A percentile compares a stretch with the other conserved stretches of the same genome.
Evolutionary conservation across 2,888 invertebrate species (phyloP).

Genomic region (Selenia dentaria): DNA sequence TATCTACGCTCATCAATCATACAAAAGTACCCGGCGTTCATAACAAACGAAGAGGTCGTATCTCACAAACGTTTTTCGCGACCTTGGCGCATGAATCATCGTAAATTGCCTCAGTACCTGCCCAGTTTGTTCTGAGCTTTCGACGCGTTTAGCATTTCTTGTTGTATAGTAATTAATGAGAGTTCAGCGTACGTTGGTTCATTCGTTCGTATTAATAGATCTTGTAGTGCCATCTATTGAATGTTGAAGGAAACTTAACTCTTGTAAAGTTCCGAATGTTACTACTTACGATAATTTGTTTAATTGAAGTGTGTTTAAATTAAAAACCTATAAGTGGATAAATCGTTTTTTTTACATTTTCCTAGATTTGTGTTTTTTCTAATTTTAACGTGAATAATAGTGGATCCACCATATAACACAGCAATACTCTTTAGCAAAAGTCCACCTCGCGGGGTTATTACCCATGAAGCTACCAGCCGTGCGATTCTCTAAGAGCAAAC

Average conservation of each 20-base stretch:
- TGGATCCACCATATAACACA: too few species aligned
- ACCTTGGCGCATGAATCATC: slow-evolving; percentile 51
- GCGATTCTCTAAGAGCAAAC: too few species aligned
- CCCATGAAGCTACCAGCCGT: too few species aligned
- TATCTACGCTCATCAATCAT: slow-evolving; percentile 46
- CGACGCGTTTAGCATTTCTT: neutral
- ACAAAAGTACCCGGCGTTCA: slow-evolving; percentile 46
- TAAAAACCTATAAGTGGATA: too few species aligned
- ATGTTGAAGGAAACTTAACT: slow-evolving; percentile 4
- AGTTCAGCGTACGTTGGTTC: slow-evolving; percentile 15
- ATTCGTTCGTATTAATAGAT: slow-evolving; percentile 8
- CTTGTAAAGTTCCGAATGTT: neutral
- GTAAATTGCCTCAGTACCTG: slow-evolving; percentile 29
- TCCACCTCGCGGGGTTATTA: too few species aligned
- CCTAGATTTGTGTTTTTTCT: too few species aligned
- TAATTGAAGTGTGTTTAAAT: too few species aligned
- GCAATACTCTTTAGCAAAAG: too few species aligned
- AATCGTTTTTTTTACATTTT: too few species aligned
- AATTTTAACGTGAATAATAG: too few species aligned
- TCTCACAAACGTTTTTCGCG: slow-evolving; percentile 35
- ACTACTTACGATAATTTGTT: too few species aligned
- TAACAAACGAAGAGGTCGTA: slow-evolving; percentile 39
- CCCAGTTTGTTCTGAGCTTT: slow-evolving; percentile 34
- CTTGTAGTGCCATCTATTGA: slow-evolving; percentile 30
- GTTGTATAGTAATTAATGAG: slow-evolving; percentile 7